These are phyloP conservation scores for Orycteropus afer DNA, from an alignment of 2,113 vertebrate species.

Conservation along the genomic window DNA sequence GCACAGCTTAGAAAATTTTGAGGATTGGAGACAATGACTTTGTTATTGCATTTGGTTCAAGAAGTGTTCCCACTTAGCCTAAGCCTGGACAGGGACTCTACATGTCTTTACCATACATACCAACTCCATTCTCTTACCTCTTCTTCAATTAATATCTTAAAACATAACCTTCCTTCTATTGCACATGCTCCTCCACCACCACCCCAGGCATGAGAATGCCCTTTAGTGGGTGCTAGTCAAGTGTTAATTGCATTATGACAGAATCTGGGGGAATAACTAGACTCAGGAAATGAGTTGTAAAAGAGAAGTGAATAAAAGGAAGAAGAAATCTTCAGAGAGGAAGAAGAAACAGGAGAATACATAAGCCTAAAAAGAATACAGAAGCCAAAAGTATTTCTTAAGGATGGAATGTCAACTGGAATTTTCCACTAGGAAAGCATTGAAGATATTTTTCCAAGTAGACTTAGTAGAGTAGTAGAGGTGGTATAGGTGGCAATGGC, in stretches of 20 bases:
- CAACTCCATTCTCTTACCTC: not conserved
- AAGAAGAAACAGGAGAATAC: not conserved
- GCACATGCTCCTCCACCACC: not conserved
- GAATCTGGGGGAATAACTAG: not conserved
- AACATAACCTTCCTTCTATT: not conserved
- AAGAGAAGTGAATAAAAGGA: not conserved
- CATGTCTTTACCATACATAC: not conserved
- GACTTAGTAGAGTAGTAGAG: not conserved
- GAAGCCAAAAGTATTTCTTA: not conserved
- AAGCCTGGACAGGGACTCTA: not conserved
- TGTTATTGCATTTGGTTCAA: not conserved
- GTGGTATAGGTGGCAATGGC: not conserved
- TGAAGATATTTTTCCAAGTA: not conserved
- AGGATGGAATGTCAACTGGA: not conserved
- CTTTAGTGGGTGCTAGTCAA: not conserved
- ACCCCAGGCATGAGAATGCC: not conserved
- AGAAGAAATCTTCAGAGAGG: not conserved
- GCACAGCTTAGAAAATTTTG: not conserved
- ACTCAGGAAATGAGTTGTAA: not conserved
- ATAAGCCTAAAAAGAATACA: too few species aligned
- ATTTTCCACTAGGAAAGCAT: not conserved
- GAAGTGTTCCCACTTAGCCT: not conserved
- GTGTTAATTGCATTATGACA: not conserved
- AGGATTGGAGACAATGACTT: not conserved
- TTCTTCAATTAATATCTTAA: not conserved